Base-by-base conservation (phyloP, 35 echinoderm and acorn worm species). In the Diadema setosum region DNA sequence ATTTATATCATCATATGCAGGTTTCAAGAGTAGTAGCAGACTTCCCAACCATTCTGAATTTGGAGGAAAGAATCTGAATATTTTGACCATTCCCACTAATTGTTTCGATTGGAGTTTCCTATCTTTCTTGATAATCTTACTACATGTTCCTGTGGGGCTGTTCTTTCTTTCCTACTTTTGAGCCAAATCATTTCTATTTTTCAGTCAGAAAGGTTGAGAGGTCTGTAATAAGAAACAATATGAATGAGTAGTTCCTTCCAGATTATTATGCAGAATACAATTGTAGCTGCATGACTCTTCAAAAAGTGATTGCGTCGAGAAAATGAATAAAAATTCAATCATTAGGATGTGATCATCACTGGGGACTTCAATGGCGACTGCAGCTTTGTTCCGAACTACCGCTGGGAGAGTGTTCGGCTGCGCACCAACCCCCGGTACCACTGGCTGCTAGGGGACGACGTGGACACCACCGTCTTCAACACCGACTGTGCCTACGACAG, bases 331-430 rank as follows among this genome's bases (percentile, higher is more conserved):
- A n/a, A 1, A 33, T 65, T 11, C 29, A 7, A 20, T 39, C 46
- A 82, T 24, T 25, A 96, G 94, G 76, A 96, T 58, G 94, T 88
- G 30, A 84, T 96, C 16, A 84, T 96, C 65, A 90, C 89, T 23
- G 94, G 94, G 15, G 94, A 96, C 58, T 96, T 88, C 75, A 96
- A 96, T 52, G 94, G 85, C 5, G 90, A 96, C 46, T 96, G 94
- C 69, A 67, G 81, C 31, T 96, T 92, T 46, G 85, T 96, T 11
- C 36, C 35, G 2, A 64, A 46, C 35, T 26, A 58, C 26, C 37
- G 46, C n/a, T 87, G 90, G 85, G 14, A 69, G 39, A 1, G 46
- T 14, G 67, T 87, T 59, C 16, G 17, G 6, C 65, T 96, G 1
- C 65, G 83, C 31, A 83, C 89, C 5, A 49, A 96, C 50, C 36